Conservation (phyloP, 2,888 invertebrate genomes). For the Cheilosia impressa region DNA sequence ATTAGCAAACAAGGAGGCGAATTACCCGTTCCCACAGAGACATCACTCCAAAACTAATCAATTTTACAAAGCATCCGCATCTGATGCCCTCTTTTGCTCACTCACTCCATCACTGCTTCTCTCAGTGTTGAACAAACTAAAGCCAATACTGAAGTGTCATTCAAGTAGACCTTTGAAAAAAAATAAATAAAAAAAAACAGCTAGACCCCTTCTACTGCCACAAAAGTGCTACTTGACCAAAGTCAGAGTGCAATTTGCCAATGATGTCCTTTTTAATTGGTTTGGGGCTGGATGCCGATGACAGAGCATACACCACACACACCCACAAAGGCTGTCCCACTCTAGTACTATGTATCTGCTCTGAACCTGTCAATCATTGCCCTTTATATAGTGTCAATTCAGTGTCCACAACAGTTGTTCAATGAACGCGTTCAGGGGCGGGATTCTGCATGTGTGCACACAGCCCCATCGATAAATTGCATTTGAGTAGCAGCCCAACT, state of each 20-base stretch:
- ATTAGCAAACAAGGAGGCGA: neutral
- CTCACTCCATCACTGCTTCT: slow-evolving; percentile 7
- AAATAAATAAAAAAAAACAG: slow-evolving; percentile 7
- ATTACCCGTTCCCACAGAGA: neutral
- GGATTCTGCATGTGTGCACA: slow-evolving; percentile 9
- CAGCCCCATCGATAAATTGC: slow-evolving; percentile 52
- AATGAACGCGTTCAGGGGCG: slow-evolving; percentile 8
- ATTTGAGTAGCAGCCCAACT: slow-evolving; percentile 51
- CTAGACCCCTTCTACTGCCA: slow-evolving; percentile 27
- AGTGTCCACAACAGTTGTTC: slow-evolving; percentile 47
- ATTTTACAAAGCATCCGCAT: slow-evolving; percentile 33
- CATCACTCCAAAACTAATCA: slow-evolving; percentile 35
- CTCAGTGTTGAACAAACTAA: slow-evolving; percentile 45
- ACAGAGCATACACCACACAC: neutral
- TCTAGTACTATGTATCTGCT: slow-evolving; percentile 2
- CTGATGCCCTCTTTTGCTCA: slow-evolving; percentile 20
- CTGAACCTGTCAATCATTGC: slow-evolving; percentile 57
- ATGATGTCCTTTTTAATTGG: slow-evolving; percentile 72
- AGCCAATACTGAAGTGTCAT: slow-evolving; percentile 51
- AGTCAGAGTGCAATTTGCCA: slow-evolving; percentile 72
- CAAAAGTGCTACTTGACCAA: slow-evolving; percentile 65
- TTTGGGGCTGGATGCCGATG: slow-evolving; percentile 41
- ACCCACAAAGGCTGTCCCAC: slow-evolving; percentile 17
- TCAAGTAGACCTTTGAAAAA: slow-evolving; percentile 33
- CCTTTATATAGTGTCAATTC: slow-evolving; percentile 46